Conservation (phyloP, 2,888 invertebrate genomes). For the Tetragnatha montana region DNA sequence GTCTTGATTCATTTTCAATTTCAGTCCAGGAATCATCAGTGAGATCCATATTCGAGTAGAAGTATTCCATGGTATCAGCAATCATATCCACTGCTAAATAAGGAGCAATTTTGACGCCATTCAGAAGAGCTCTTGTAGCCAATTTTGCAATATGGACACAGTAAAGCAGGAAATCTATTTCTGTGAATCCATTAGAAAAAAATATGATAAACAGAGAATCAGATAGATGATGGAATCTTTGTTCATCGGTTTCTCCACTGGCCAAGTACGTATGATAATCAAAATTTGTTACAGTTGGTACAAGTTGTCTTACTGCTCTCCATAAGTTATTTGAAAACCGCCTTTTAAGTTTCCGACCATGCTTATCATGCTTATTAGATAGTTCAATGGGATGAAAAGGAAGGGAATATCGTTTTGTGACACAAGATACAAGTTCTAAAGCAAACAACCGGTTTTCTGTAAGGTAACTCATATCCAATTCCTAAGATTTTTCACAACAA, state of each 20-base stretch:
- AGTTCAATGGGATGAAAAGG: background rate
- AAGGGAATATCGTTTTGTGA: conserved; percentile 27
- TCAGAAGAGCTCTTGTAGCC: conserved; percentile 12
- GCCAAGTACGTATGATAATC: conserved; percentile 12
- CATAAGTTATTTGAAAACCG: conserved; percentile 21
- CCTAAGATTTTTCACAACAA: background rate
- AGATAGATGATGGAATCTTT: conserved; percentile 24
- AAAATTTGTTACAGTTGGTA: conserved; percentile 33
- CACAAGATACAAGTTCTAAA: conserved; percentile 33
- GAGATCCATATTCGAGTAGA: conserved; percentile 43
- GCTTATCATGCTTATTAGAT: background rate
- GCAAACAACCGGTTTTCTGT: conserved; percentile 17
- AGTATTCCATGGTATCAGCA: conserved; percentile 48
- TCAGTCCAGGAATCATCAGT: conserved; percentile 43
- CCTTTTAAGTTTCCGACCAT: background rate
- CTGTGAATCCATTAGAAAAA: conserved; percentile 24
- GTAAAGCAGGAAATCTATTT: conserved; percentile 13
- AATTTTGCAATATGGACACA: conserved; percentile 42
- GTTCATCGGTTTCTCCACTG: conserved; percentile 28
- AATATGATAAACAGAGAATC: conserved; percentile 19
- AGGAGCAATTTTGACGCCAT: conserved; percentile 26
- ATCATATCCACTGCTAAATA: conserved; percentile 16
- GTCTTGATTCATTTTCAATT: conserved; percentile 5
- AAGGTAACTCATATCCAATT: background rate
- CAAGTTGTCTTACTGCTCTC: conserved; percentile 13